These are phyloP conservation scores for Rhagium mordax DNA, from an alignment of 2,888 invertebrate genomes.

Conservation along the genomic window DNA sequence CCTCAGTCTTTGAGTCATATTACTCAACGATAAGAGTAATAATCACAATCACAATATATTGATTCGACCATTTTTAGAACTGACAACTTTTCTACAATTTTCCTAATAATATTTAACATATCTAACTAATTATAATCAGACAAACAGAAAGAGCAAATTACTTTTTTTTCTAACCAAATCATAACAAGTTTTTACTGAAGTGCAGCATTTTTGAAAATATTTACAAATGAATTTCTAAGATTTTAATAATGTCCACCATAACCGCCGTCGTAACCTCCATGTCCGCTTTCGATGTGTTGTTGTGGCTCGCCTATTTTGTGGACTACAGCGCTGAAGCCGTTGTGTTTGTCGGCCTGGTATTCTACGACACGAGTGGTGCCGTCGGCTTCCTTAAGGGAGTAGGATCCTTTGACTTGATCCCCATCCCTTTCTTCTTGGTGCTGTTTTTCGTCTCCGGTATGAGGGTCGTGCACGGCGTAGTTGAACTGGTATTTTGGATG, in stretches of 20 bases:
- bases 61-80: too few species aligned
- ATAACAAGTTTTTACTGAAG: background rate
- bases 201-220: background rate
- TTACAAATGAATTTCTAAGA: background rate
- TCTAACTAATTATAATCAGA: background rate
- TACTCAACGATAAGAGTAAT: background rate
- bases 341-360: conserved; percentile 60
- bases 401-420: conserved; percentile 76
- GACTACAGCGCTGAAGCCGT: conserved; percentile 59
- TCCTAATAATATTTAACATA: background rate
- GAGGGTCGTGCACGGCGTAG: conserved; percentile 60
- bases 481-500: conserved; percentile 60
- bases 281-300: conserved; percentile 39
- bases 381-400: conserved; percentile 73
- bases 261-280: conserved; percentile 43
- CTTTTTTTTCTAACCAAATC: too few species aligned
- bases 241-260: conserved; percentile 50
- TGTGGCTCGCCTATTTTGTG: conserved; percentile 57
- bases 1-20: background rate
- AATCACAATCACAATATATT: background rate
- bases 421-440: conserved; percentile 76
- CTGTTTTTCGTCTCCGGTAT: conserved; percentile 60
- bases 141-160: too few species aligned
- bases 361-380: conserved; percentile 63
- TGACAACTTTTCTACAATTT: background rate